Conservation (phyloP, 2,113 vertebrate species). For the Scatophagus argus region DNA sequence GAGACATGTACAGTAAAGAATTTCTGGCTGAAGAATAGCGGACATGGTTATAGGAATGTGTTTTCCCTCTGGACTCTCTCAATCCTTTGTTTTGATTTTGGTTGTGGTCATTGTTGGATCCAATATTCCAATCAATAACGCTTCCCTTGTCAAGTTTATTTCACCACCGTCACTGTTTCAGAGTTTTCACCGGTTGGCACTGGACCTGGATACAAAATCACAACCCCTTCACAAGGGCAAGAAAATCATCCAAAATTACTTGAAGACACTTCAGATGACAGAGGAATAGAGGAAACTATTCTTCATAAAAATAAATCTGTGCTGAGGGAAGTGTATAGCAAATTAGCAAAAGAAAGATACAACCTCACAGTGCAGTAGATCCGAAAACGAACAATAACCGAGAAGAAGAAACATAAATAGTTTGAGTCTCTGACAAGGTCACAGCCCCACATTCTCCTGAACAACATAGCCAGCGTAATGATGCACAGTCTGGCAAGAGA, state of each 20-base stretch:
- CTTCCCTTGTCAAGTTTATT: background rate
- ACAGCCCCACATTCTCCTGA: constrained; percentile 13
- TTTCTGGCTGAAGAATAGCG: background rate
- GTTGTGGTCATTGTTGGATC: background rate
- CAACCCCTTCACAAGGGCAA: background rate
- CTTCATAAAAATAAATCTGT: background rate
- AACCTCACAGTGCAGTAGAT: background rate
- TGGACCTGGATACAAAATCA: constrained; percentile 16
- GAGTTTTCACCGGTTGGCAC: background rate
- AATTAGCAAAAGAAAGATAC: constrained; percentile 10
- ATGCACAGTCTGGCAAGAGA: constrained; percentile 36
- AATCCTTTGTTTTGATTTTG: background rate
- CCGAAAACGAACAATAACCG: background rate
- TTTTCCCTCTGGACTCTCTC: background rate
- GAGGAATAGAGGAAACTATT: background rate
- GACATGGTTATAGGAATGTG: background rate
- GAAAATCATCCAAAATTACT: background rate
- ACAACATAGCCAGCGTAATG: constrained; percentile 18
- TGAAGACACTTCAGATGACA: background rate
- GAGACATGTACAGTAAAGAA: background rate
- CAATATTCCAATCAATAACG: constrained; percentile 13
- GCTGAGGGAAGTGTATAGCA: background rate
- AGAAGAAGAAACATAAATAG: constrained; percentile 4
- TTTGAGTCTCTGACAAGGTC: constrained; percentile 17
- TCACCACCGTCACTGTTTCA: constrained; percentile 4